Percentiles rank a stretch among this genome's conserved stretches.
These are phyloP conservation scores for Calephelis perditalis DNA, from an alignment of 2,888 invertebrate genomes.

Conservation along the genomic window DNA sequence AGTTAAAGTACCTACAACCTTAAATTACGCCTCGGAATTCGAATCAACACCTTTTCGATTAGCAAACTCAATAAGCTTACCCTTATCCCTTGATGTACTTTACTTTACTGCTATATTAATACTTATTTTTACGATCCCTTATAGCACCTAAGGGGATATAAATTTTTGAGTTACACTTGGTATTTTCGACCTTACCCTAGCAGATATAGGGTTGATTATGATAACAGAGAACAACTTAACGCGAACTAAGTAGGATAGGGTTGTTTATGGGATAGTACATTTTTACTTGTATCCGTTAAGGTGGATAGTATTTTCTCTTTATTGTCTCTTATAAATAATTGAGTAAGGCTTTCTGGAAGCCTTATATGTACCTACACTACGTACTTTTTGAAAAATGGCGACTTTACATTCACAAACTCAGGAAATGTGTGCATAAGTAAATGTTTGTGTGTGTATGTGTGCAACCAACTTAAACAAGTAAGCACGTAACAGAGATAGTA, in stretches of 20 bases:
- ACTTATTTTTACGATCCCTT: conserved; percentile 15
- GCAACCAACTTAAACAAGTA: no score
- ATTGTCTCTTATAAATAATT: conserved; percentile 15
- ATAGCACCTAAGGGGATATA: conserved; percentile 17
- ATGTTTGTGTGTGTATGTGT: no score
- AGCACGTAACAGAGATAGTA: no score
- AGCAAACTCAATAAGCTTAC: conserved; percentile 5
- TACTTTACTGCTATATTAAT: conserved; percentile 18
- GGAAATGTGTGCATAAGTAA: no score
- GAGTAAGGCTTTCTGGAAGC: background rate
- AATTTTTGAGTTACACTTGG: background rate
- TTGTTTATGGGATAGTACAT: conserved; percentile 17
- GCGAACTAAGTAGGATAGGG: conserved; percentile 12
- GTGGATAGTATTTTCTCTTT: background rate
- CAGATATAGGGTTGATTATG: background rate
- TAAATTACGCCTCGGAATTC: background rate
- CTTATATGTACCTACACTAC: no score
- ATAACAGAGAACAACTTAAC: background rate
- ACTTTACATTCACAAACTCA: no score
- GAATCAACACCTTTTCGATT: conserved; percentile 1
- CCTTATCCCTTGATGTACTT: conserved; percentile 3
- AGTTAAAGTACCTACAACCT: no score
- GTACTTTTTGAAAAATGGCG: no score
- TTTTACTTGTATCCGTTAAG: conserved; percentile 16
- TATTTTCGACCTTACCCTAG: background rate